phyloP scores from a whole-genome alignment of 2,888 invertebrate genomes.

The Odontocerum albicorne region DNA sequence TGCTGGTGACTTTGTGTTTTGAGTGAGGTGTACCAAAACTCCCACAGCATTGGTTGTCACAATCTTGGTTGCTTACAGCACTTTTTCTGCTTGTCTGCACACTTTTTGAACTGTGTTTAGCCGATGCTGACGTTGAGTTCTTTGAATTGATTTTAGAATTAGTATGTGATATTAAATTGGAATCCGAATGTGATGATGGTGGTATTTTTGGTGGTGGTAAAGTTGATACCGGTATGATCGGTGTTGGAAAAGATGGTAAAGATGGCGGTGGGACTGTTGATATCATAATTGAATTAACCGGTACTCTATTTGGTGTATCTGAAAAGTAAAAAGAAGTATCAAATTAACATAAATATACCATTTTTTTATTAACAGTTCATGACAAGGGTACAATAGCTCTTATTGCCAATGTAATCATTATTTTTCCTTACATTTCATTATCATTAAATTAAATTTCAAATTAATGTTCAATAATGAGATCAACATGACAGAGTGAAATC shows the following conservation, averaged over 20 bases:
- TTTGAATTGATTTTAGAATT: slow-evolving; percentile 40
- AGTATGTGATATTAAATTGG: slow-evolving; percentile 40
- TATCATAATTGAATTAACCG: neutral
- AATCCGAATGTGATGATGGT: slow-evolving; percentile 29
- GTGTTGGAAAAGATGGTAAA: slow-evolving; percentile 11
- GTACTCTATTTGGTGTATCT: neutral
- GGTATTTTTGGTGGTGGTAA: slow-evolving; percentile 16
- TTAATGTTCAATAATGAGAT: too few species aligned
- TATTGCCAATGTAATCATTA: too few species aligned
- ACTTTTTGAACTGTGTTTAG: slow-evolving; percentile 43
- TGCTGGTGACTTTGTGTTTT: slow-evolving; percentile 49
- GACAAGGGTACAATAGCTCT: too few species aligned
- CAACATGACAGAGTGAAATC: too few species aligned
- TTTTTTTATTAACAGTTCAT: too few species aligned
- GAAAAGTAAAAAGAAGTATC: neutral
- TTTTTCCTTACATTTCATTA: too few species aligned
- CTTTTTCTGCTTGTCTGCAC: slow-evolving; percentile 45
- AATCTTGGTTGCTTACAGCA: slow-evolving; percentile 52
- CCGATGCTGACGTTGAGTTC: slow-evolving; percentile 42
- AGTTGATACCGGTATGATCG: slow-evolving; percentile 12
- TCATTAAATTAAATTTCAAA: too few species aligned
- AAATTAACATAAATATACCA: too few species aligned
- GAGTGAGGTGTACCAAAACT: slow-evolving; percentile 56
- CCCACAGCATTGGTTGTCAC: slow-evolving; percentile 56
- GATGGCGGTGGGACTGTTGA: slow-evolving; percentile 25